A percentile compares a stretch with the other conserved stretches of the same genome.
Conservation (phyloP, 1,140 invertebrate genomes). For the Papilio xuthus region DNA sequence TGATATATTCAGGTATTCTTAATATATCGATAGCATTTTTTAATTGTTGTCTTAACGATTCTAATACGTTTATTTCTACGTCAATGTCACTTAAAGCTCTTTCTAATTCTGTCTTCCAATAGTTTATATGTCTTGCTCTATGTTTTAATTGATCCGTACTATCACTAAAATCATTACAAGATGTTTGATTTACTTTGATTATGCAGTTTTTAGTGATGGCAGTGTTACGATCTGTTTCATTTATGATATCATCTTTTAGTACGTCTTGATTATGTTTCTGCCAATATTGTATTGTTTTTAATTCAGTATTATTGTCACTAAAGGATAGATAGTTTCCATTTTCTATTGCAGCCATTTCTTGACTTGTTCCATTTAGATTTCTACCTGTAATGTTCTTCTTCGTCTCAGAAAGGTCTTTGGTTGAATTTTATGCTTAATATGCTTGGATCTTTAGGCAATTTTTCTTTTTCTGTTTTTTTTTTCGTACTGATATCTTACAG, state of each 20-base stretch:
- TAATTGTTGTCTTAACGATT: constrained; percentile 83
- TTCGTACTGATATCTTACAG: not conserved
- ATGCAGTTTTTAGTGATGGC: constrained; percentile 75
- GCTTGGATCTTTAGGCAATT: too few relatives aligned
- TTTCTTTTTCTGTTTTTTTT: not conserved
- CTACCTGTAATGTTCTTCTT: not conserved
- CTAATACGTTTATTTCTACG: constrained; percentile 84
- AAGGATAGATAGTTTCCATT: constrained; percentile 68
- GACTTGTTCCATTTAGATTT: not conserved
- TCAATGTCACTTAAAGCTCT: constrained; percentile 83
- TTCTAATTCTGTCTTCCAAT: constrained; percentile 86
- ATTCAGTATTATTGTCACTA: constrained; percentile 59
- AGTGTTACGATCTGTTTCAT: constrained; percentile 64
- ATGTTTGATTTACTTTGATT: constrained; percentile 72
- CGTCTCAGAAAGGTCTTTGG: too few relatives aligned
- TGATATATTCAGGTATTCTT: constrained; percentile 84
- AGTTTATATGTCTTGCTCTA: constrained; percentile 83
- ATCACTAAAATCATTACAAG: constrained; percentile 74
- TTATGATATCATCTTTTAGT: constrained; percentile 73
- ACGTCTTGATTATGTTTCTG: constrained; percentile 66
- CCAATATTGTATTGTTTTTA: constrained; percentile 68
- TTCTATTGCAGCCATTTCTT: constrained; percentile 43
- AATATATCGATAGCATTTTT: constrained; percentile 84
- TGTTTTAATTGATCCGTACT: constrained; percentile 84
- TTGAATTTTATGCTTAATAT: too few relatives aligned